These are phyloP conservation scores for Harmothoe impar DNA, from an alignment of 2,888 invertebrate genomes.

Conservation along the genomic window DNA sequence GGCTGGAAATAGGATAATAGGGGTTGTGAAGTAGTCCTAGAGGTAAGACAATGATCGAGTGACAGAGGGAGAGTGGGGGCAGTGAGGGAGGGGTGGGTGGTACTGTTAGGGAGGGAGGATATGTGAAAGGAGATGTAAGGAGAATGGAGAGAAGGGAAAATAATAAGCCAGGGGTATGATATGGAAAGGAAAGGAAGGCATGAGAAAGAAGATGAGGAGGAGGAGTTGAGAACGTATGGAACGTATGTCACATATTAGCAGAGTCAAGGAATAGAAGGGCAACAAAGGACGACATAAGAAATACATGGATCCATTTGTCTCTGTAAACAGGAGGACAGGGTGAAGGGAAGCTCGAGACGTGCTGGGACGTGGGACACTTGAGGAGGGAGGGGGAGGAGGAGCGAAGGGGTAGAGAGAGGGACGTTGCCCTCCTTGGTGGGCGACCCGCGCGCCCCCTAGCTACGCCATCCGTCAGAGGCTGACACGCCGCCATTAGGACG, in stretches of 20 bases:
- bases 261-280: too few relatives aligned
- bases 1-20: background rate
- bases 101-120: too few relatives aligned
- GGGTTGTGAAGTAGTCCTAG: background rate
- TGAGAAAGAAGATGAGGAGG: background rate
- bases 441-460: slow-evolving; percentile 40
- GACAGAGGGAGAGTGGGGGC: background rate
- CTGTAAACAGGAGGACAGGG: background rate
- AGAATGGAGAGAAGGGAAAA: too few relatives aligned
- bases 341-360: background rate
- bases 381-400: slow-evolving; percentile 19
- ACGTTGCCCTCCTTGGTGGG: background rate
- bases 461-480: slow-evolving; percentile 9
- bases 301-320: background rate
- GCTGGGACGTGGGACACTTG: background rate
- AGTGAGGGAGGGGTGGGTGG: background rate
- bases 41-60: background rate
- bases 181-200: background rate
- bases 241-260: too few relatives aligned
- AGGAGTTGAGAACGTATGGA: too few relatives aligned
- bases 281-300: too few relatives aligned
- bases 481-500: slow-evolving; percentile 51
- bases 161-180: too few relatives aligned
- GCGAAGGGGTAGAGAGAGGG: background rate
- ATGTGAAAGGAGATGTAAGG: too few relatives aligned